Evolutionary conservation across 23 tunicate species (phyloP).

Genomic region (Oikopleura vanhoeffeni): DNA sequence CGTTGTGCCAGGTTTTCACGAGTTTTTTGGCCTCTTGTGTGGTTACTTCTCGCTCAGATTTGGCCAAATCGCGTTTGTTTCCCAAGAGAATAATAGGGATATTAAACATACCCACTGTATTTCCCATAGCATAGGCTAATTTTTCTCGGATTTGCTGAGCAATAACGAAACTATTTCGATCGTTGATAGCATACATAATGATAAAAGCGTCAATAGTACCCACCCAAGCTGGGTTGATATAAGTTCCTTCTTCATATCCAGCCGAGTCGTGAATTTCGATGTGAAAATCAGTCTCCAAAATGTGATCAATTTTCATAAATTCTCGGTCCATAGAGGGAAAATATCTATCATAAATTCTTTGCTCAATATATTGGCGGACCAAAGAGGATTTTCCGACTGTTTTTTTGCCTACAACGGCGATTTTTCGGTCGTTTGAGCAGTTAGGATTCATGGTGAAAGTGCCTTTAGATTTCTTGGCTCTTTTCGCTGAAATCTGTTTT

Average conservation of each 20-base stretch:
- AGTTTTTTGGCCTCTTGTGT: neutral
- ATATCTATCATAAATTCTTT: neutral
- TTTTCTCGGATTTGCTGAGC: neutral
- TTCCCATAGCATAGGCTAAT: constrained; percentile 6
- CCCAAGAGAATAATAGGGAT: neutral
- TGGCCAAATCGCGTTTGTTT: neutral
- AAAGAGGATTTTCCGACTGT: neutral
- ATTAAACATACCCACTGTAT: neutral
- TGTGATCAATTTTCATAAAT: neutral
- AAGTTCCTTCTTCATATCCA: neutral
- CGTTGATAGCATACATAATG: constrained; percentile 15
- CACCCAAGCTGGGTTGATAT: neutral
- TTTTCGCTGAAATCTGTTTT: neutral
- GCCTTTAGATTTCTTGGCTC: neutral
- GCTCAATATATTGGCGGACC: neutral
- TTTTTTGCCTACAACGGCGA: constrained; percentile 3
- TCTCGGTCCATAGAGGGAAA: neutral
- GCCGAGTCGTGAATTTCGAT: neutral
- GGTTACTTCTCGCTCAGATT: neutral
- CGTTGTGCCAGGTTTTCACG: neutral
- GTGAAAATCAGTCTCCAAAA: neutral
- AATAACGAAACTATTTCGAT: neutral
- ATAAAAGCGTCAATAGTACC: neutral
- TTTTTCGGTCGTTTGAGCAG: neutral
- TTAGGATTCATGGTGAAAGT: neutral